Conservation (phyloP, 2,797 vertebrate species). For the Trachops cirrhosus region DNA sequence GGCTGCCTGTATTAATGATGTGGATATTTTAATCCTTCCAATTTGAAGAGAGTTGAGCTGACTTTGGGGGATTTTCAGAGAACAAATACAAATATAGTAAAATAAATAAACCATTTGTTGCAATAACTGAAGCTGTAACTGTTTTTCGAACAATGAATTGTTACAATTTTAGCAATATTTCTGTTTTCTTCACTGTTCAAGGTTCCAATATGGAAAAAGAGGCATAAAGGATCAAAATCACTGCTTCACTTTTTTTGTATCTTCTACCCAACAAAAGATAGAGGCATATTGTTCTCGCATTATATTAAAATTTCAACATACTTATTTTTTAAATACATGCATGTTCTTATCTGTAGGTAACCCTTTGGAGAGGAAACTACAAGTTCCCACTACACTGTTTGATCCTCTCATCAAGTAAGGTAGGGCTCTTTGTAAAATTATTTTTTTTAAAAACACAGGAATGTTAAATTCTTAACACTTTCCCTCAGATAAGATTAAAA, state of each 20-base stretch:
- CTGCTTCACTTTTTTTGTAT: background rate
- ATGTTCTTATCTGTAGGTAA: background rate
- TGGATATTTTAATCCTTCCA: background rate
- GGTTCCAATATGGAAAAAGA: background rate
- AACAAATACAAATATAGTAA: background rate
- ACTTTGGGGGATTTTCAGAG: background rate
- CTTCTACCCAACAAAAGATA: background rate
- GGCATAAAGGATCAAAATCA: background rate
- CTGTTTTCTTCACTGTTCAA: background rate
- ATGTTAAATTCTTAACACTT: constrained; percentile 7
- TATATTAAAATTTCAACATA: constrained; percentile 25
- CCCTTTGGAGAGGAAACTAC: background rate
- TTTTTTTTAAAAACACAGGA: too few relatives aligned
- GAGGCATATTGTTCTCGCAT: background rate
- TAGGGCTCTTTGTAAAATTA: background rate
- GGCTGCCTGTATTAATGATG: background rate
- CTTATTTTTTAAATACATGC: background rate
- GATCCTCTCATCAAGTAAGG: background rate
- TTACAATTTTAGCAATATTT: background rate
- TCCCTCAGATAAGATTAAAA: constrained; percentile 20
- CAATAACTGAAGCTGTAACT: background rate
- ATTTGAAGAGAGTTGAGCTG: background rate
- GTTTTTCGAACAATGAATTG: background rate
- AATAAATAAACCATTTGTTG: background rate
- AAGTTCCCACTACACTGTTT: background rate